Evolutionary conservation across 23 tunicate species (phyloP).

Genomic region (Ascidia mentula): DNA sequence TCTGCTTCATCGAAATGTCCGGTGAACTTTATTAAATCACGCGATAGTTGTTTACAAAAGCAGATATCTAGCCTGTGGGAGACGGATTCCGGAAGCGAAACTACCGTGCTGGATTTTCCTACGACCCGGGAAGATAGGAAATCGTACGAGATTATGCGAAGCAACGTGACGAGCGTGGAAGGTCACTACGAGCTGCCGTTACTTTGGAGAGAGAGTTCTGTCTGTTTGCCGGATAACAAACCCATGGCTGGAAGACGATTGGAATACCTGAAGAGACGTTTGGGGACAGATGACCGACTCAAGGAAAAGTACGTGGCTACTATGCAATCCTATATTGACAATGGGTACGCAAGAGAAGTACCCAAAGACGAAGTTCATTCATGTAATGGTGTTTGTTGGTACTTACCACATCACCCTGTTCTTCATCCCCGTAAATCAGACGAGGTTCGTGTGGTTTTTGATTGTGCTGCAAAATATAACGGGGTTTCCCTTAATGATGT

Average conservation of each 20-base stretch:
- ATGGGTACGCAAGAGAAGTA: conserved; percentile 7
- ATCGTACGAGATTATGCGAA: neutral
- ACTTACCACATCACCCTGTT: conserved; percentile 19
- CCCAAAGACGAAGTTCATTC: neutral
- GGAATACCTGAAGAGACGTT: neutral
- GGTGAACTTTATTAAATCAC: neutral
- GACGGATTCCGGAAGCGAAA: neutral
- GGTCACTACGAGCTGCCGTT: neutral
- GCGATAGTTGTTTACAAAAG: neutral
- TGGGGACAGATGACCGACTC: neutral
- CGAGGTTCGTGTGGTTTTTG: neutral
- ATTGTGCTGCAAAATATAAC: conserved; percentile 8
- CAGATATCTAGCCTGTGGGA: neutral
- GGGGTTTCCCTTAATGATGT: conserved; percentile 8
- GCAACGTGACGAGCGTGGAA: neutral
- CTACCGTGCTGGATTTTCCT: neutral
- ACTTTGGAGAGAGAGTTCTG: neutral
- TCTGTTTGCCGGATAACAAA: neutral
- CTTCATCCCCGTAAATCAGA: neutral
- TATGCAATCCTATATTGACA: neutral
- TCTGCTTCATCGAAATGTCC: too few species aligned
- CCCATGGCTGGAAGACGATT: neutral
- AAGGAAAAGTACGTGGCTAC: neutral
- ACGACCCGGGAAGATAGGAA: neutral
- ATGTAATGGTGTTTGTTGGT: conserved; percentile 3